Evolutionary conservation across 2,888 invertebrate species (phyloP).

Genomic region (Zygothrica quintamaculata): DNA sequence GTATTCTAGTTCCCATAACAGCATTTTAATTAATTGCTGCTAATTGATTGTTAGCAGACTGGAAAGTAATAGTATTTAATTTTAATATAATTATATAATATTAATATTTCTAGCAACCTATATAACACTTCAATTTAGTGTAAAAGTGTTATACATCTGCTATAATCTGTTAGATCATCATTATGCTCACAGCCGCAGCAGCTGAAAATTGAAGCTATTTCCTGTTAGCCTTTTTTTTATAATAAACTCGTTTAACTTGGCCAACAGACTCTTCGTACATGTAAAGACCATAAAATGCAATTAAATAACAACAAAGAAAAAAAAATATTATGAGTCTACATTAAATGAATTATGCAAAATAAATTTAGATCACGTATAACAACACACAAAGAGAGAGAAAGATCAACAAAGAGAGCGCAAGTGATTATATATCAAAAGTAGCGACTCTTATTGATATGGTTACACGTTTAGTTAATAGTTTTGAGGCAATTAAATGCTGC

Average conservation of each 20-base stretch:
- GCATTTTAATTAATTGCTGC: no score
- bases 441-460: no score
- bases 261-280: conserved; percentile 21
- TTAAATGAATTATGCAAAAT: conserved; percentile 53
- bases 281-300: conserved; percentile 45
- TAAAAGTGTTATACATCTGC: no score
- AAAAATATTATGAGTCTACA: conserved; percentile 29
- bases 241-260: conserved; percentile 48
- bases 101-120: not conserved
- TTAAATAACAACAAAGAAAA: conserved; percentile 57
- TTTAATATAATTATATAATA: no score
- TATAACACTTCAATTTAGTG: no score
- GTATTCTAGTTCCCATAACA: no score
- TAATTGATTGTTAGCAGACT: no score
- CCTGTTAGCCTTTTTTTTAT: conserved; percentile 1
- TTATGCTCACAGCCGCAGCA: not conserved
- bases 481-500: no score
- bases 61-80: no score
- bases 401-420: not conserved
- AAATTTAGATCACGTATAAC: conserved; percentile 17
- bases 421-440: no score
- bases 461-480: no score
- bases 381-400: not conserved
- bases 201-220: no score
- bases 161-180: conserved; percentile 37